A percentile compares a stretch with the other conserved stretches of the same genome.
Conservation (phyloP, 2,888 invertebrate species). For the Idaea biselata region DNA sequence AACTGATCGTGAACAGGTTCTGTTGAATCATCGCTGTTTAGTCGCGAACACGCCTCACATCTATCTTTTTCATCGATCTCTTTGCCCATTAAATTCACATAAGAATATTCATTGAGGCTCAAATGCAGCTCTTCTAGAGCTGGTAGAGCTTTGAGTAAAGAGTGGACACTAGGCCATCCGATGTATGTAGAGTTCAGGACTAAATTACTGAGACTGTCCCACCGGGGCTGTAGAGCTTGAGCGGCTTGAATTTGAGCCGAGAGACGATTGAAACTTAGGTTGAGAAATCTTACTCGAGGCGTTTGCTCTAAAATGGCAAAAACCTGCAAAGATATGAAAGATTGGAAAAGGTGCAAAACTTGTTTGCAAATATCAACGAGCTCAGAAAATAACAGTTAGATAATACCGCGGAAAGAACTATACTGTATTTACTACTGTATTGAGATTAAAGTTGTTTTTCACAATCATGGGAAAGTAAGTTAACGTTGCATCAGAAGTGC, state of each 20-base stretch:
- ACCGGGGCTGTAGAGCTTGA: slow-evolving; percentile 66
- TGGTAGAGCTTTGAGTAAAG: slow-evolving; percentile 87
- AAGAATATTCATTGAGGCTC: slow-evolving; percentile 92
- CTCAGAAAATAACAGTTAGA: slow-evolving; percentile 9
- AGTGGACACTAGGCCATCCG: slow-evolving; percentile 90
- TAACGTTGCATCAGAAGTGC: slow-evolving; percentile 17
- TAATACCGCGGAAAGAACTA: slow-evolving; percentile 33
- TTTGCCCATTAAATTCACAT: slow-evolving; percentile 83
- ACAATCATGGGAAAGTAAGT: slow-evolving; percentile 37
- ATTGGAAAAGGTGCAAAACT: neutral
- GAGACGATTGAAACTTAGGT: slow-evolving; percentile 93
- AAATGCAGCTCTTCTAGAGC: slow-evolving; percentile 94
- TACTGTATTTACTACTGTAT: slow-evolving; percentile 21
- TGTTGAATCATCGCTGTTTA: slow-evolving; percentile 52
- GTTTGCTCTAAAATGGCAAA: slow-evolving; percentile 92
- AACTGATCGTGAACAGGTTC: slow-evolving; percentile 83
- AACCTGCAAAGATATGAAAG: slow-evolving; percentile 76
- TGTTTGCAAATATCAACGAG: neutral
- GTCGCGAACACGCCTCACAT: slow-evolving; percentile 66
- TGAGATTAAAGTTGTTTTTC: slow-evolving; percentile 38
- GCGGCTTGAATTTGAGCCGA: slow-evolving; percentile 85
- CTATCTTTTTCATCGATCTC: slow-evolving; percentile 60
- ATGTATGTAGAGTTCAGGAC: slow-evolving; percentile 94
- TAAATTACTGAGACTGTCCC: slow-evolving; percentile 86
- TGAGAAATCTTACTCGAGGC: slow-evolving; percentile 94